phyloP scores from a whole-genome alignment of 30 jellyfish, hydroid and myxozoan species.

The Mastigias papua region DNA sequence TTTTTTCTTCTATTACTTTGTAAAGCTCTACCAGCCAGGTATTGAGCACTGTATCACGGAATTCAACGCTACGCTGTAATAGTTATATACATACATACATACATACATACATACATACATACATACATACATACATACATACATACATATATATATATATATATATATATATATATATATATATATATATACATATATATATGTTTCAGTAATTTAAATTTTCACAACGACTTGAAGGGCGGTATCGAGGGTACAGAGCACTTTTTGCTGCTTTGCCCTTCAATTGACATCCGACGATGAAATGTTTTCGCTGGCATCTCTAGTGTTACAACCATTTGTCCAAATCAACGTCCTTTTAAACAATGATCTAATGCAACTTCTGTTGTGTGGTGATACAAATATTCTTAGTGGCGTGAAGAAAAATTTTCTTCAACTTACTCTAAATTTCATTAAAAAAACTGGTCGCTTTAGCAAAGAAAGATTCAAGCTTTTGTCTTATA shows the following conservation, averaged over 20 bases:
- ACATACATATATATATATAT: too few relatives aligned
- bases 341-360: neutral
- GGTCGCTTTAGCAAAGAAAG: neutral
- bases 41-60: too few relatives aligned
- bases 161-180: too few relatives aligned
- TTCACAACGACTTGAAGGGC: too few relatives aligned
- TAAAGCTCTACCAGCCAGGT: too few relatives aligned
- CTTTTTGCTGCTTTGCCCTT: neutral
- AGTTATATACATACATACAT: too few relatives aligned
- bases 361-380: neutral
- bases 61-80: too few relatives aligned
- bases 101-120: too few relatives aligned
- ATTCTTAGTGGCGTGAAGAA: neutral
- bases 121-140: too few relatives aligned
- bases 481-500: neutral
- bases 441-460: neutral
- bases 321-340: neutral
- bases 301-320: neutral
- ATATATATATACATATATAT: too few relatives aligned
- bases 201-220: too few relatives aligned
- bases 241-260: neutral
- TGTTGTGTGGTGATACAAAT: neutral
- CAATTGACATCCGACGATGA: neutral
- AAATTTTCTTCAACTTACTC: neutral
- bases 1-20: too few relatives aligned